A percentile compares a stretch with the other conserved stretches of the same genome.
These are phyloP conservation scores for Lepus townsendii DNA, from an alignment of 2,797 vertebrate genomes.

Conservation along the genomic window DNA sequence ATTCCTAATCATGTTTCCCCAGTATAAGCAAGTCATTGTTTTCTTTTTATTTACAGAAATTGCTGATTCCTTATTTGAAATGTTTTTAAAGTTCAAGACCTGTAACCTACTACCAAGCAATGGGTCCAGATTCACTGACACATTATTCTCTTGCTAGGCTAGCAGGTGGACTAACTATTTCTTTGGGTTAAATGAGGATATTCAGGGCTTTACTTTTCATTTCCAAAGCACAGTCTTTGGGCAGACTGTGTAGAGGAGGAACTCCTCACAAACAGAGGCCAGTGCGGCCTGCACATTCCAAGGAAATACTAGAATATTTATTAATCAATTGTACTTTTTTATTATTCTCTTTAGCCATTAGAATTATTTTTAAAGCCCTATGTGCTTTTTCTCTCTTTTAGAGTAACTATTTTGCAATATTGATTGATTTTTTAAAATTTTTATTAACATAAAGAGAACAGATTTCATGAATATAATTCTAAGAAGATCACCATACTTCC, in stretches of 20 bases:
- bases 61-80: conserved; percentile 7
- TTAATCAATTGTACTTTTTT: not conserved
- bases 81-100: not conserved
- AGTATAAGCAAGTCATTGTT: not conserved
- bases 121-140: not conserved
- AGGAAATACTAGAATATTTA: not conserved
- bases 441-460: too few species aligned
- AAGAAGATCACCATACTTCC: too few species aligned
- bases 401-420: not conserved
- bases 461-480: too few species aligned
- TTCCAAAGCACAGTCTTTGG: not conserved
- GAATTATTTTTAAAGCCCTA: not conserved
- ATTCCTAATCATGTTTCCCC: not conserved
- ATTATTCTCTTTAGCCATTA: not conserved
- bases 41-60: not conserved
- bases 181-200: not conserved
- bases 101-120: not conserved
- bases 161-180: not conserved
- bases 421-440: not conserved
- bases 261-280: not conserved
- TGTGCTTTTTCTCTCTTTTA: not conserved
- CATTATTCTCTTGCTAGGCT: not conserved
- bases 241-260: not conserved
- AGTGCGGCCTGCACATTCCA: not conserved
- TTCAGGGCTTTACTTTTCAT: not conserved